Evolutionary conservation across 2,797 vertebrate genomes (phyloP), one percentile per base, ranked within the genome.

Genomic region (Nyctibius grandis): DNA sequence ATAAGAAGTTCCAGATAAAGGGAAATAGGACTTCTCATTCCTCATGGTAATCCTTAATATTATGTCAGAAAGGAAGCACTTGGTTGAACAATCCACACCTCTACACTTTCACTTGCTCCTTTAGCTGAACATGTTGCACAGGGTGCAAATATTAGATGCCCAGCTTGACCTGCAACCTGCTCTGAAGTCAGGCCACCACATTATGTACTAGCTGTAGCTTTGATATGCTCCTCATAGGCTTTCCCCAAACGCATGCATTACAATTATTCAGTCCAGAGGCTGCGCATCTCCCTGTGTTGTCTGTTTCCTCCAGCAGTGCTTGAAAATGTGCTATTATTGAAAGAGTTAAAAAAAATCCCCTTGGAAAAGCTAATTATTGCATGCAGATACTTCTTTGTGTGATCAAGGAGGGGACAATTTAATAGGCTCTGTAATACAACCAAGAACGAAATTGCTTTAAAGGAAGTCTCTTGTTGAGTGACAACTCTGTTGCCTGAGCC

Each of bases 401-500:
- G 98, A 98, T 98, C 97, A 98, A 98, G 98, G 97, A 98, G 98
- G 98, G 98, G 98, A 98, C 98, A 98, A 98, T 98, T 98, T 98
- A 98, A 98, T 98, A 98, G 98, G 98, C 98, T 98, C 98, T 98
- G 98, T 98, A 98, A 98, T 98, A 98, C 98, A 98, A 98, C 98
- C 98, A 98, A 98, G 97, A 98, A 98, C 98, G 98, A 98, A 98
- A 98, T 98, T 97, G 98, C 98, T 98, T 98, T 98, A 98, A 98
- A 98, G 98, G 97, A 98, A 99, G 98, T 98, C 98, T 98, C 97
- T 98, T 98, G 97, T 98, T 98, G 98, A 98, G 98, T 98, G 98
- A 98, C 98, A 98, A 98, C 98, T 98, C 98, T 98, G 98, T 98
- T 98, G 98, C 98, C 98, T 98, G 98, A 98, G 98, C 98, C 98